Percentiles rank a stretch among this genome's conserved stretches.
Conservation (phyloP, 23 tunicate genomes). For the Botrylloides violaceus region DNA sequence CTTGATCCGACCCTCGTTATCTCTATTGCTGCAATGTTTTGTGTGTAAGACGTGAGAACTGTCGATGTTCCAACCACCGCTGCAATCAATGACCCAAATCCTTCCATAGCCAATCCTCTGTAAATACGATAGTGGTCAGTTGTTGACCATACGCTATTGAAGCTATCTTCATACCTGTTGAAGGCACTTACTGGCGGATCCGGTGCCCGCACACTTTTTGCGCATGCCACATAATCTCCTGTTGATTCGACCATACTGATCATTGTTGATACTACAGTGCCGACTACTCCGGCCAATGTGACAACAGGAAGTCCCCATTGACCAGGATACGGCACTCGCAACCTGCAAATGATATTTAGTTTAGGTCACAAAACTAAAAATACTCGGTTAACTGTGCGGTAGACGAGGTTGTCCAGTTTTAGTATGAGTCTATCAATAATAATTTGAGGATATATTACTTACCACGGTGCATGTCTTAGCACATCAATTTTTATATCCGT, state of each 20-base stretch:
- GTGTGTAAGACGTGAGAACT: not conserved
- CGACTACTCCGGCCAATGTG: not conserved
- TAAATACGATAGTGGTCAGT: too few species aligned
- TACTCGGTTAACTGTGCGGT: too few species aligned
- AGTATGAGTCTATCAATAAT: too few species aligned
- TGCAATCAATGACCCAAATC: not conserved
- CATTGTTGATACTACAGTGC: not conserved
- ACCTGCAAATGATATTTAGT: not conserved
- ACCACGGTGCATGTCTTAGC: conserved; percentile 31
- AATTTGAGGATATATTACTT: too few species aligned
- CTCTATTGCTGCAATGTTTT: not conserved
- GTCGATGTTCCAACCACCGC: not conserved
- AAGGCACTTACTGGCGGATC: not conserved
- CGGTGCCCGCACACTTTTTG: not conserved
- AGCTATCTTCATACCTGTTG: not conserved
- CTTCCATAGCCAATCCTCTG: not conserved
- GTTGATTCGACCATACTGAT: not conserved
- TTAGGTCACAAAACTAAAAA: too few species aligned
- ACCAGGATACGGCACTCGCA: not conserved
- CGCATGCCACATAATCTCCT: not conserved
- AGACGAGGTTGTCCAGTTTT: too few species aligned
- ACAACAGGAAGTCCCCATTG: not conserved
- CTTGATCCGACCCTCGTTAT: not conserved
- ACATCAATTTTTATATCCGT: conserved; percentile 25
- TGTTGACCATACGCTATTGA: too few species aligned